A percentile compares a stretch with the other conserved stretches of the same genome.
phyloP scores from a whole-genome alignment of 2,888 invertebrate species.

The Hemithea aestivaria region DNA sequence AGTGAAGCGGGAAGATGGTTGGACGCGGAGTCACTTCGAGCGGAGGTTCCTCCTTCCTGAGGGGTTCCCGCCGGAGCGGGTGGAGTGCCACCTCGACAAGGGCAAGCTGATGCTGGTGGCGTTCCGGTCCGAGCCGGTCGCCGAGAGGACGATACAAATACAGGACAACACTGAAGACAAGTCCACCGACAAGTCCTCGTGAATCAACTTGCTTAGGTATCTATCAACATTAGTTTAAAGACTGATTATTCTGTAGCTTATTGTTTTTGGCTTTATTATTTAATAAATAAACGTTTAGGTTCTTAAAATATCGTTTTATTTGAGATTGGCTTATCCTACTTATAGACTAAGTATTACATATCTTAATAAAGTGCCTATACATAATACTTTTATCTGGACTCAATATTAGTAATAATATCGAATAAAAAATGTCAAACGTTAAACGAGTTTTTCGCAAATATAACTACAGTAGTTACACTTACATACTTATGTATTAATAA shows the following conservation, averaged over 20 bases:
- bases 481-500: too few relatives aligned
- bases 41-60: constrained; percentile 87
- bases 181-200: constrained; percentile 2
- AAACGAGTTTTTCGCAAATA: too few relatives aligned
- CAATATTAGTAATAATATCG: too few relatives aligned
- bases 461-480: too few relatives aligned
- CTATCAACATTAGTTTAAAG: constrained; percentile 10
- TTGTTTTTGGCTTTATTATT: too few relatives aligned
- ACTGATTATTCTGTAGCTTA: not conserved
- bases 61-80: constrained; percentile 85
- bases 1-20: constrained; percentile 86
- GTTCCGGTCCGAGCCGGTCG: constrained; percentile 69
- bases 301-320: too few relatives aligned
- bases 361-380: too few relatives aligned
- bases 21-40: constrained; percentile 86
- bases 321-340: too few relatives aligned
- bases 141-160: constrained; percentile 56
- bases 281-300: too few relatives aligned
- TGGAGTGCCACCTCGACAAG: constrained; percentile 87
- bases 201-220: not conserved
- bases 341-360: too few relatives aligned
- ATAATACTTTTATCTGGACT: too few relatives aligned
- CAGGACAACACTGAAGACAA: constrained; percentile 41
- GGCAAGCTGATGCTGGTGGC: constrained; percentile 85
- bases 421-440: too few relatives aligned